Conservation (phyloP, 1,140 invertebrate species). For the Tenebrio molitor region DNA sequence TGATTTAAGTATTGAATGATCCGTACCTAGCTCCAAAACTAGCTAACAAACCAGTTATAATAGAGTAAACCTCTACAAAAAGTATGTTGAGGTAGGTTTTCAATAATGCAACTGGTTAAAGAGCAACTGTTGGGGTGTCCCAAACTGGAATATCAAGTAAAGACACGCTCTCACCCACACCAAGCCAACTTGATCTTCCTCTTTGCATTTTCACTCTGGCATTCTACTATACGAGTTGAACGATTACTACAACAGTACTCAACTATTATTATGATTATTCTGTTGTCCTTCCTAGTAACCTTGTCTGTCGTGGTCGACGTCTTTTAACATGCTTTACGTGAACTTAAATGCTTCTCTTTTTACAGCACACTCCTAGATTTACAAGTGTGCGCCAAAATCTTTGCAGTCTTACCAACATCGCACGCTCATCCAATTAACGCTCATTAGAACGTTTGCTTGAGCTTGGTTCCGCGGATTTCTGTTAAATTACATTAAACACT, state of each 20-base stretch:
- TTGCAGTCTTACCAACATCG: not conserved
- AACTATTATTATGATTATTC: constrained; percentile 47
- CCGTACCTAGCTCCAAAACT: constrained; percentile 57
- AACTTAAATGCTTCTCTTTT: constrained; percentile 24
- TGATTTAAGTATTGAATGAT: constrained; percentile 59
- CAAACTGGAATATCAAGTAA: constrained; percentile 56
- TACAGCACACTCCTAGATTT: not conserved
- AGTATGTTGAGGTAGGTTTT: constrained; percentile 59
- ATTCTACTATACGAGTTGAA: constrained; percentile 39
- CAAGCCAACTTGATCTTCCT: constrained; percentile 45
- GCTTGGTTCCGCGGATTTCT: constrained; percentile 6
- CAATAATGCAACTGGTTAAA: constrained; percentile 56
- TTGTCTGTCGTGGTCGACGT: constrained; percentile 48
- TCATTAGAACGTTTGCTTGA: not conserved
- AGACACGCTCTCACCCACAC: constrained; percentile 54
- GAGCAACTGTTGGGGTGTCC: constrained; percentile 54
- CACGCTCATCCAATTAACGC: not conserved
- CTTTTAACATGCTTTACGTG: constrained; percentile 39
- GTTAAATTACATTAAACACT: too few relatives aligned
- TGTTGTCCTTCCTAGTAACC: constrained; percentile 47
- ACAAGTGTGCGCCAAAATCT: constrained; percentile 2
- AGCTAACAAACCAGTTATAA: constrained; percentile 60
- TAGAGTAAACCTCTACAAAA: constrained; percentile 58
- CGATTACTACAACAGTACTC: constrained; percentile 45
- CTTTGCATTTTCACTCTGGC: constrained; percentile 43